These are phyloP conservation scores for Vespertilio murinus DNA, from an alignment of 2,797 vertebrate genomes.

Conservation along the genomic window DNA sequence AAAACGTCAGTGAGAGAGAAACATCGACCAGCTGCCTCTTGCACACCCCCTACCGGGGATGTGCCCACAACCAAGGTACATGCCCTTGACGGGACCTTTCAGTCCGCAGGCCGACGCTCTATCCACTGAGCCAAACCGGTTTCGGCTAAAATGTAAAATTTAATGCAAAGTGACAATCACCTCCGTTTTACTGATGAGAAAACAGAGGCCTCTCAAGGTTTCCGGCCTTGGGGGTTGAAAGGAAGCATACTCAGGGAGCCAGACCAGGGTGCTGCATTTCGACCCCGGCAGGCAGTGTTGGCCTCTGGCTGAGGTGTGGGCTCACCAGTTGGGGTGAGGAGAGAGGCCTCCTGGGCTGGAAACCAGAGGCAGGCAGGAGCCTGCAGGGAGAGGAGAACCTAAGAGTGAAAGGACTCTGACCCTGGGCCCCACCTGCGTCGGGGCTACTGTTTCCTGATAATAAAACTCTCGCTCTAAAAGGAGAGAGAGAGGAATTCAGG, in stretches of 20 bases:
- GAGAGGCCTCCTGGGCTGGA: background rate
- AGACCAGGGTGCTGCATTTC: background rate
- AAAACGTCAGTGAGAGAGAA: too few relatives aligned
- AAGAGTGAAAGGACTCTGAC: slow-evolving; percentile 54
- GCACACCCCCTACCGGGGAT: too few relatives aligned
- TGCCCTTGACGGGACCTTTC: too few relatives aligned
- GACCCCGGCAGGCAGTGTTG: background rate
- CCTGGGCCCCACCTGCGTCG: slow-evolving; percentile 18
- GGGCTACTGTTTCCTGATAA: slow-evolving; percentile 23
- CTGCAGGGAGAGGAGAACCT: background rate
- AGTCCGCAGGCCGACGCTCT: too few relatives aligned
- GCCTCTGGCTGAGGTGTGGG: background rate
- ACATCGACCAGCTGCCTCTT: too few relatives aligned
- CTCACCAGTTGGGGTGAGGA: background rate
- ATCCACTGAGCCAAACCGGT: too few relatives aligned
- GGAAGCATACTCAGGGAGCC: background rate
- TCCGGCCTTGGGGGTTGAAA: background rate
- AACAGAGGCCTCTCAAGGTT: background rate
- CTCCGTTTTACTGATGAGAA: background rate
- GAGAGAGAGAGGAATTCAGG: background rate
- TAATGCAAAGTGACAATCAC: background rate
- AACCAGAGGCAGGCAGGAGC: background rate
- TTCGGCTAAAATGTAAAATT: background rate
- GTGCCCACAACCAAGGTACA: too few relatives aligned
- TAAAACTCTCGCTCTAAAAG: slow-evolving; percentile 47